phyloP scores from a whole-genome alignment of 2,113 vertebrate genomes.

The Ranitomeya imitator region DNA sequence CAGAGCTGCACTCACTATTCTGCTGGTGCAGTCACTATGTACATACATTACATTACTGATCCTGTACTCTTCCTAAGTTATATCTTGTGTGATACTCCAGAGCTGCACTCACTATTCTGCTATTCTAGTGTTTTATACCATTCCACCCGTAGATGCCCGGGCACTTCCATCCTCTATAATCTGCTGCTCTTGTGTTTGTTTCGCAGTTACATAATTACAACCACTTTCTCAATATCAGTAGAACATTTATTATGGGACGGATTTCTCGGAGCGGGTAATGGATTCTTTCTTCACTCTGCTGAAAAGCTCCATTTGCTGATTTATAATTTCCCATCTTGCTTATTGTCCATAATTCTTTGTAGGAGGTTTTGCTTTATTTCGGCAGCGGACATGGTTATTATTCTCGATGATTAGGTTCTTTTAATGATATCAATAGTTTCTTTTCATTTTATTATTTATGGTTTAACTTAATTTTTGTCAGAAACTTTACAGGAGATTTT shows the following conservation, averaged over 20 bases:
- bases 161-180: not conserved
- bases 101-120: not conserved
- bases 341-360: constrained; percentile 40
- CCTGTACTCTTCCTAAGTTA: too few species aligned
- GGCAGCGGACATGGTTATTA: constrained; percentile 13
- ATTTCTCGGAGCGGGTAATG: constrained; percentile 22
- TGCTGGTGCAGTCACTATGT: too few species aligned
- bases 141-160: not conserved
- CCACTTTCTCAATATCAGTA: constrained; percentile 21
- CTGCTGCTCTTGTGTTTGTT: constrained; percentile 26
- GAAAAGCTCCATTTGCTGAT: not conserved
- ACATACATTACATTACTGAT: too few species aligned
- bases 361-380: not conserved
- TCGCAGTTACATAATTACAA: constrained; percentile 28
- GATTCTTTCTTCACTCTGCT: constrained; percentile 8
- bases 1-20: too few species aligned
- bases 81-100: not conserved
- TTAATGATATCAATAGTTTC: constrained; percentile 35
- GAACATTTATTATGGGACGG: constrained; percentile 20
- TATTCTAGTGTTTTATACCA: not conserved
- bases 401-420: constrained; percentile 14
- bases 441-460: not conserved
- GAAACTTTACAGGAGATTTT: not conserved
- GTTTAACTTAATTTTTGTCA: constrained; percentile 1
- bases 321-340: constrained; percentile 10